phyloP scores from a whole-genome alignment of 2,113 vertebrate genomes.

The Callocephalon fimbriatum region DNA sequence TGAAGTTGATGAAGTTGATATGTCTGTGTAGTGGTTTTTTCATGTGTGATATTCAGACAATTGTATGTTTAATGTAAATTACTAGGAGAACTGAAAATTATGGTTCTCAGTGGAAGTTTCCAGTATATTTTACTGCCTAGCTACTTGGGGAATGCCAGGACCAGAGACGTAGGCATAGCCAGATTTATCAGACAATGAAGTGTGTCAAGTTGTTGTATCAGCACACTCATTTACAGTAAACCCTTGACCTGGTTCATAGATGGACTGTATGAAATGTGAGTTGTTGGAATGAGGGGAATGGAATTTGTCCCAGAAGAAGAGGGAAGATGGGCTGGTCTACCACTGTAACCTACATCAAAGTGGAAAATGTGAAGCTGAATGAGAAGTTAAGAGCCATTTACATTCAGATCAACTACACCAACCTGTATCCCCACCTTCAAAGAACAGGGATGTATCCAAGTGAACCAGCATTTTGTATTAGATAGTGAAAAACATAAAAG shows the following conservation, averaged over 20 bases:
- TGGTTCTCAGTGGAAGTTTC: background rate
- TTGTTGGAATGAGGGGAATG: background rate
- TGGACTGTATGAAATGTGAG: background rate
- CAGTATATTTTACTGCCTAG: background rate
- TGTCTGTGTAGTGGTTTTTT: background rate
- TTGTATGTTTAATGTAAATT: background rate
- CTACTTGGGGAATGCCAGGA: background rate
- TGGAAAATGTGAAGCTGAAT: background rate
- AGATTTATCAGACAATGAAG: background rate
- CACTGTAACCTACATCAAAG: background rate
- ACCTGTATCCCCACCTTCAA: background rate
- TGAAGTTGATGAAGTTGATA: background rate
- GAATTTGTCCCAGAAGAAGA: conserved; percentile 1
- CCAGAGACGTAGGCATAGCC: background rate
- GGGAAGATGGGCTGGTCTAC: background rate
- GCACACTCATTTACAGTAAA: background rate
- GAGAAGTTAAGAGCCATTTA: background rate
- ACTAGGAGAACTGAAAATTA: background rate
- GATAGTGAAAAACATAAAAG: background rate
- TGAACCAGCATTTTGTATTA: background rate
- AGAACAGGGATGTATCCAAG: background rate
- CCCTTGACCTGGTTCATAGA: background rate
- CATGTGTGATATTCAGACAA: background rate
- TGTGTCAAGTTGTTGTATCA: background rate
- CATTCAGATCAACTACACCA: background rate